Evolutionary conservation across 2,888 invertebrate species (phyloP).

Genomic region (Steinernema hermaphroditum): DNA sequence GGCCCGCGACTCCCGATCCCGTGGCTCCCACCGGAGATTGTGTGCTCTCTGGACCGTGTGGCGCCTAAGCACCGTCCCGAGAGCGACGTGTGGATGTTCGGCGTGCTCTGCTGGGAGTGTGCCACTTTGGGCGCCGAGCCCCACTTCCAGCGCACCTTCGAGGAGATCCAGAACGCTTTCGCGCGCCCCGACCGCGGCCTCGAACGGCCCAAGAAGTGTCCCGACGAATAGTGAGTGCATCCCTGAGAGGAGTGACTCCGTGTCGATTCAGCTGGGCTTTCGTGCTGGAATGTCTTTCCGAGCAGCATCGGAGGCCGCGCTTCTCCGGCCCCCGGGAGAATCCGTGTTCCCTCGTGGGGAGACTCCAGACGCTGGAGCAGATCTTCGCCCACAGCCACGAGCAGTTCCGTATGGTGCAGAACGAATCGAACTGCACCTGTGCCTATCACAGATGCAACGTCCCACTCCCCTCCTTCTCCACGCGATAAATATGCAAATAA

Average conservation of each 20-base stretch:
- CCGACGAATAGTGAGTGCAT: constrained; percentile 58
- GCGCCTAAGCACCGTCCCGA: constrained; percentile 57
- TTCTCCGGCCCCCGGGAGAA: constrained; percentile 50
- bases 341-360: constrained; percentile 40
- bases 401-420: constrained; percentile 44
- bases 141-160: constrained; percentile 58
- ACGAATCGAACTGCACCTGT: constrained; percentile 62
- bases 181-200: constrained; percentile 57
- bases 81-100: constrained; percentile 60
- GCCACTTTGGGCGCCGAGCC: constrained; percentile 61
- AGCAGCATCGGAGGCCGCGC: constrained; percentile 57
- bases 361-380: constrained; percentile 35
- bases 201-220: constrained; percentile 55
- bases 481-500: no score
- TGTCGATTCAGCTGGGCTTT: constrained; percentile 49
- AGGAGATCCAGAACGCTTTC: constrained; percentile 57
- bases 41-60: constrained; percentile 53
- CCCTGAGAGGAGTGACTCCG: not conserved
- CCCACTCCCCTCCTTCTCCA: constrained; percentile 43
- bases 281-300: constrained; percentile 59
- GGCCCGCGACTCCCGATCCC: constrained; percentile 58
- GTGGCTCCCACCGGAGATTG: constrained; percentile 61
- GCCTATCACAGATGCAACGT: constrained; percentile 57
- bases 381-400: constrained; percentile 40
- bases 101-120: constrained; percentile 56